Conservation (phyloP, 2,888 invertebrate genomes). For the Himalopsyche kuldschensis region DNA sequence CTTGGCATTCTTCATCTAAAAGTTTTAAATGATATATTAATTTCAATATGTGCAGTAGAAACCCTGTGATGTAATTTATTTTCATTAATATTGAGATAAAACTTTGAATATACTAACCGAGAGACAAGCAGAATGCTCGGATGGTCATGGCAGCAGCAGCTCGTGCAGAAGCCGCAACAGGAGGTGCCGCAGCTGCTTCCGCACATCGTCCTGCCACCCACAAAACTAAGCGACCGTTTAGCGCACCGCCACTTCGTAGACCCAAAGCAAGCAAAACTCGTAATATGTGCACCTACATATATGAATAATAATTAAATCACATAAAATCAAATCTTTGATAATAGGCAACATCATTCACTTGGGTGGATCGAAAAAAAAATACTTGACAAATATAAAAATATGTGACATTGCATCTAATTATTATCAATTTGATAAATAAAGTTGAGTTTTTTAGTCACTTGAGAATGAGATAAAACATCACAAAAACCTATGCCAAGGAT, state of each 20-base stretch:
- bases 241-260: conserved; percentile 83
- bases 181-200: conserved; percentile 79
- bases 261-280: conserved; percentile 84
- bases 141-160: conserved; percentile 90
- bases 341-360: too few species aligned
- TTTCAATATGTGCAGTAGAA: not conserved
- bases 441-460: too few species aligned
- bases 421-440: too few species aligned
- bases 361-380: too few species aligned
- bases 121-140: conserved; percentile 80
- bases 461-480: too few species aligned
- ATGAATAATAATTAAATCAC: not conserved
- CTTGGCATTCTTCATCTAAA: conserved; percentile 76
- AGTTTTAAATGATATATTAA: conserved; percentile 5
- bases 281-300: conserved; percentile 61
- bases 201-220: conserved; percentile 83
- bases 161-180: conserved; percentile 82
- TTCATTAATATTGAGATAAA: not conserved
- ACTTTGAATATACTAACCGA: conserved; percentile 58
- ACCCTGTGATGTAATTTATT: too few species aligned
- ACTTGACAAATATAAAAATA: too few species aligned
- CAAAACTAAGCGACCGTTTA: conserved; percentile 86
- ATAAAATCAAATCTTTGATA: too few species aligned
- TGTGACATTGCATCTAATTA: too few species aligned
- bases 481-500: too few species aligned